Conservation (phyloP, 1,140 invertebrate species). For the Cotesia typhae region DNA sequence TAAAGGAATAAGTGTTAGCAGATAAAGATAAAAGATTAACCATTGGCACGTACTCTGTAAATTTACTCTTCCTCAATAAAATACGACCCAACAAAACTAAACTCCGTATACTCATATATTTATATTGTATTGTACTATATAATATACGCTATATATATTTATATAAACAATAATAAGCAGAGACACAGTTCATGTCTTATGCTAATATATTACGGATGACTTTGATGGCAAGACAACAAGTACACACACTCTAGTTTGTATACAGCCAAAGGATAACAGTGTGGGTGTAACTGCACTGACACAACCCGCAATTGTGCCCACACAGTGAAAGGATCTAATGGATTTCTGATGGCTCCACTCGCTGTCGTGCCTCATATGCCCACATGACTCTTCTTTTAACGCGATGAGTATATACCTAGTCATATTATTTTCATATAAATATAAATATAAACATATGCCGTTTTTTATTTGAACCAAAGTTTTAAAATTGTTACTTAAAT, state of each 20-base stretch:
- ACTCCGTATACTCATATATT: not conserved
- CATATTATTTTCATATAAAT: conserved; percentile 5
- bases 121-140: not conserved
- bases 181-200: conserved; percentile 43
- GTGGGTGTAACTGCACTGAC: conserved; percentile 25
- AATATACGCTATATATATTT: not conserved
- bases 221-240: conserved; percentile 31
- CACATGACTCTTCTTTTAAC: conserved; percentile 39
- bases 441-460: conserved; percentile 4
- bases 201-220: conserved; percentile 37
- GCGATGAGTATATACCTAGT: conserved; percentile 29
- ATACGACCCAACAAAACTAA: no score
- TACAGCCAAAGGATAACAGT: conserved; percentile 12
- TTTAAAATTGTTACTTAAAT: no score
- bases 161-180: not conserved
- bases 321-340: conserved; percentile 51
- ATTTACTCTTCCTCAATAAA: no score
- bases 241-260: conserved; percentile 31
- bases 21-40: no score
- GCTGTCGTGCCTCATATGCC: conserved; percentile 34
- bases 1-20: no score
- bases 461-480: no score
- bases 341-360: conserved; percentile 47
- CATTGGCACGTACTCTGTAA: no score
- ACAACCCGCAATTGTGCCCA: conserved; percentile 39